Evolutionary conservation across 2,113 vertebrate genomes (phyloP), one percentile per base, ranked within the genome.

Genomic region (Salminus brasiliensis): DNA sequence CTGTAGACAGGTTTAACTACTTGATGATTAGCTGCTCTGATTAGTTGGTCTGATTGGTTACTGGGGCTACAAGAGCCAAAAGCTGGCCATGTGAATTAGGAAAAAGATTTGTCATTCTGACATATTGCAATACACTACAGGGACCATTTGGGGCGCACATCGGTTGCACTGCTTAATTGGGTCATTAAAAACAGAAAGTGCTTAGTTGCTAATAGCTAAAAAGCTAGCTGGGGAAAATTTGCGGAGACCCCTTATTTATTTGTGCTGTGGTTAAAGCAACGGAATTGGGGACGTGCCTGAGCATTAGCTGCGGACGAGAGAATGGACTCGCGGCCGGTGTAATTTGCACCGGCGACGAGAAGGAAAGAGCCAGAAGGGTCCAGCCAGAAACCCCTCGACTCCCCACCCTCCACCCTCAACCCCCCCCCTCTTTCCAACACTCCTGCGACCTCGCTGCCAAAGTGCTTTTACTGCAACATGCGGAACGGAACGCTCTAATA

Each of bases 331-430:
- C 88, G 63, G 63, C 68, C 82, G 84, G 77, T 87, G 77, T 89
- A 87, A 89, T 90, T 89, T 90, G 77, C 82, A 87, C 78, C n/a
- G 47, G 81, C 85, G 85, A 87, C 79, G 71, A 81, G 81, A 79
- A 85, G 81, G 72, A 85, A 86, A 72, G 49, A 73, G 77, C 63
- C 65, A 11, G 72, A 76, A 65, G 41, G 63, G 21, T 25, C 23
- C 16, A 1, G 21, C 8, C 13, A 59, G n/a, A n/a, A n/a, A n/a
- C n/a, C n/a, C 25, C n/a, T n/a, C 9, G 13, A n/a, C n/a, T n/a
- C n/a, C n/a, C n/a, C n/a, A n/a, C n/a, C 8, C 3, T 11, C 41
- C 49, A 9, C 2, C 34, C 10, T 1, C 16, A n/a, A 29, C 8
- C 3, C 41, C 41, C 49, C 16, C 2, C 34, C 10, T 1, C 16